Conservation (phyloP, 2,888 invertebrate species). For the Pseudococcus viburni region DNA sequence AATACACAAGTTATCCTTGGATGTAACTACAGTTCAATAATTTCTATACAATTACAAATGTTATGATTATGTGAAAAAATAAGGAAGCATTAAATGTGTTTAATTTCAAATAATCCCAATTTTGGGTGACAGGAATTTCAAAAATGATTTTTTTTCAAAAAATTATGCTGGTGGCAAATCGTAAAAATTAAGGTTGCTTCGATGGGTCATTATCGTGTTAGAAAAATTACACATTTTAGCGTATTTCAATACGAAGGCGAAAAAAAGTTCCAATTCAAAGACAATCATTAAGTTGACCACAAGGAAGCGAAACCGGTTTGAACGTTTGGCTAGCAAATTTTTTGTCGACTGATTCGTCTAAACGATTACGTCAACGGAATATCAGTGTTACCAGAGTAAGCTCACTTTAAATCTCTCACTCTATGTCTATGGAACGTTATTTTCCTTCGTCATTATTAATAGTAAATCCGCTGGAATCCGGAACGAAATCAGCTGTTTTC, state of each 20-base stretch:
- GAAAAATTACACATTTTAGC: background rate
- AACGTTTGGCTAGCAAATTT: background rate
- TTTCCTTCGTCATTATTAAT: background rate
- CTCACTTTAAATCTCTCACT: background rate
- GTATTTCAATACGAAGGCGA: background rate
- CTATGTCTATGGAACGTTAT: background rate
- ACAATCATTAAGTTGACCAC: background rate
- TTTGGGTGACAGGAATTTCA: too few relatives aligned
- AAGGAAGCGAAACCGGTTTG: conserved; percentile 15
- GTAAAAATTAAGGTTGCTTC: too few relatives aligned
- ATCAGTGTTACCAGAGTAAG: background rate
- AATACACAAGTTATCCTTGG: too few relatives aligned
- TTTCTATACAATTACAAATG: too few relatives aligned
- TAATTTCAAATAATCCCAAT: background rate
- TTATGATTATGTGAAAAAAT: too few relatives aligned
- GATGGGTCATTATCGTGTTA: too few relatives aligned
- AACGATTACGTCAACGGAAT: background rate
- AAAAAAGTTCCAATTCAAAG: background rate
- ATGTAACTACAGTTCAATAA: too few relatives aligned
- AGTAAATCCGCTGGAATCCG: too few relatives aligned
- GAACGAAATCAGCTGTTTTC: too few relatives aligned
- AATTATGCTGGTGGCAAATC: too few relatives aligned
- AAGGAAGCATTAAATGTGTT: background rate
- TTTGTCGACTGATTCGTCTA: background rate
- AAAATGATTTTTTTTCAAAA: too few relatives aligned